Conservation (phyloP, 1,140 invertebrate genomes). For the Archegozetes longisetosus region DNA sequence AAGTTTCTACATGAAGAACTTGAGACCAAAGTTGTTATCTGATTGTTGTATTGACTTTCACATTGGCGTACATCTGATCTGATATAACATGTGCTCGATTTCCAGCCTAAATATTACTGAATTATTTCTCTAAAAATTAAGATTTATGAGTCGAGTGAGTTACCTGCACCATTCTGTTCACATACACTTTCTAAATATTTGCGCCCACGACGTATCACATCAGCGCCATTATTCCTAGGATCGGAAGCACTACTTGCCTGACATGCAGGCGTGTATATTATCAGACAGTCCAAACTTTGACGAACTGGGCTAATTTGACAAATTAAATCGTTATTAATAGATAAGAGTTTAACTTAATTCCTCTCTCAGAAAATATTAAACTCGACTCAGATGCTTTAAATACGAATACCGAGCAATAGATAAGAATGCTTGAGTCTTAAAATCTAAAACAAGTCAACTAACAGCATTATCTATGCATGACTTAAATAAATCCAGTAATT, state of each 20-base stretch:
- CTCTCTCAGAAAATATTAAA: no score
- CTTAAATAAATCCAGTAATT: no score
- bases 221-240: not conserved
- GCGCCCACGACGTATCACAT: not conserved
- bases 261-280: not conserved
- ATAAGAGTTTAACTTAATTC: no score
- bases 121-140: not conserved
- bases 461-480: no score
- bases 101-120: not conserved
- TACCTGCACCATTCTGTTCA: not conserved
- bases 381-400: no score
- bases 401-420: no score
- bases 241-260: not conserved
- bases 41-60: not conserved
- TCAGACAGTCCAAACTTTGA: not conserved
- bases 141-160: no score
- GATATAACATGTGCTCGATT: not conserved
- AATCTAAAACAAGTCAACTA: no score
- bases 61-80: not conserved
- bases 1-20: constrained; percentile 1
- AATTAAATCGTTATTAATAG: no score
- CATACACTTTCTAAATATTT: not conserved
- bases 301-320: not conserved
- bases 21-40: not conserved
- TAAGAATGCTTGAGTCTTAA: no score